Conservation (phyloP, 92 coral and sea anemone species). For the Bergia puertoricense region DNA sequence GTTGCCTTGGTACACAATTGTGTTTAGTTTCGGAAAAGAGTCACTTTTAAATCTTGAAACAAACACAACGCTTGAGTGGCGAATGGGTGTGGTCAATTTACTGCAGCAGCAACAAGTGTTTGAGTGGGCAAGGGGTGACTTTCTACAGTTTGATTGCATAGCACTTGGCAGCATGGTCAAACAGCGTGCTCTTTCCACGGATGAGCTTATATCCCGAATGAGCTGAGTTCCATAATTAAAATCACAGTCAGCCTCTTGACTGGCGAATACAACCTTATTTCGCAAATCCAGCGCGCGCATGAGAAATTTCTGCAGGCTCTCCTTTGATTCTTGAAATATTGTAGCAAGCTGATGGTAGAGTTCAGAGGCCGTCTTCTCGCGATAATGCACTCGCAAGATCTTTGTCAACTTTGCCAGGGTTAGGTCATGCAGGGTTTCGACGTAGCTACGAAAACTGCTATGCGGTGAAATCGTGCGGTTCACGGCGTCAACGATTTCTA, state of each 20-base stretch:
- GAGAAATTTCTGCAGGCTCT: conserved; percentile 59
- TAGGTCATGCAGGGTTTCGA: conserved; percentile 51
- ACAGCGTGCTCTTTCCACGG: too few species aligned
- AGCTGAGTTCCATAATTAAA: conserved; percentile 58
- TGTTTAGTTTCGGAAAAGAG: too few species aligned
- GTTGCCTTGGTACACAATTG: too few species aligned
- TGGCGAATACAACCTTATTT: conserved; percentile 64
- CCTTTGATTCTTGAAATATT: conserved; percentile 49
- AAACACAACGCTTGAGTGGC: too few species aligned
- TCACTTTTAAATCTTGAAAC: too few species aligned
- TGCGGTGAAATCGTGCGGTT: conserved; percentile 58
- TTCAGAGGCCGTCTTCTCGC: conserved; percentile 49
- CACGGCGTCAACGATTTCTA: conserved; percentile 49
- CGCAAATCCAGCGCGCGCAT: conserved; percentile 54
- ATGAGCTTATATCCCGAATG: conserved; percentile 36
- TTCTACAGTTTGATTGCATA: too few species aligned
- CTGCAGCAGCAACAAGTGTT: too few species aligned
- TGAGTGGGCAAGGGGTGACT: too few species aligned
- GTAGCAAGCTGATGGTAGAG: conserved; percentile 55
- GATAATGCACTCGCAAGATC: conserved; percentile 53
- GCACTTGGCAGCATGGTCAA: too few species aligned
- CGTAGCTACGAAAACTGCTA: conserved; percentile 62
- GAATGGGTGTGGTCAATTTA: too few species aligned
- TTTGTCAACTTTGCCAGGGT: conserved; percentile 52
- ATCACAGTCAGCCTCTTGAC: conserved; percentile 72